Percentiles rank a stretch among this genome's conserved stretches.
These are phyloP conservation scores for Marronus borbonicus DNA, from an alignment of 2,888 invertebrate species.

Conservation along the genomic window DNA sequence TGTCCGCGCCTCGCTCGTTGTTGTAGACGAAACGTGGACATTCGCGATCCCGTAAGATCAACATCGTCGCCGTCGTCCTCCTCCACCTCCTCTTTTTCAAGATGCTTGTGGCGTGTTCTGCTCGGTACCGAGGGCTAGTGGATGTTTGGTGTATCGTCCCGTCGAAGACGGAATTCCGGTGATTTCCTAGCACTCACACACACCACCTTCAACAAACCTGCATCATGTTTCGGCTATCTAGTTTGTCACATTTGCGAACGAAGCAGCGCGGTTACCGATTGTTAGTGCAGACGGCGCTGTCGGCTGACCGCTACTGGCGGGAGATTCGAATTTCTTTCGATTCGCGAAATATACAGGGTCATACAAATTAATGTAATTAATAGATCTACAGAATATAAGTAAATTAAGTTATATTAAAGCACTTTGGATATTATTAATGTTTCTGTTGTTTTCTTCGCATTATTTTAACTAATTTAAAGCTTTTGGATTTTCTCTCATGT, in stretches of 20 bases:
- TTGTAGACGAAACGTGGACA: conserved; percentile 30
- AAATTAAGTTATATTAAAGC: too few species aligned
- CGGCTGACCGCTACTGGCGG: background rate
- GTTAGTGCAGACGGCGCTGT: background rate
- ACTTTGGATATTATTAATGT: too few species aligned
- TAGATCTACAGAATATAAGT: too few species aligned
- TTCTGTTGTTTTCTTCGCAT: too few species aligned
- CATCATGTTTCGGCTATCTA: conserved; percentile 28
- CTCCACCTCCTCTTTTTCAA: too few species aligned
- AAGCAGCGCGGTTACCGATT: background rate
- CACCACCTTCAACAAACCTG: conserved; percentile 20
- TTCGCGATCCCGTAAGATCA: background rate
- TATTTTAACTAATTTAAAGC: too few species aligned
- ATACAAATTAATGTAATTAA: too few species aligned
- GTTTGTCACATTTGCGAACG: background rate
- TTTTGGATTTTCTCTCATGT: too few species aligned
- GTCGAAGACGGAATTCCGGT: conserved; percentile 6
- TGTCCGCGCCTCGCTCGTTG: background rate
- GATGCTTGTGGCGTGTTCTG: too few species aligned
- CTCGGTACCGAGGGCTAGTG: too few species aligned
- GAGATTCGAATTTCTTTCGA: background rate
- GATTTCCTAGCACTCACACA: background rate
- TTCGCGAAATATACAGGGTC: too few species aligned
- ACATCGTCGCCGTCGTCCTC: conserved; percentile 13
- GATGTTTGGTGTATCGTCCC: too few species aligned